These are phyloP conservation scores for Nasonia giraulti DNA, from an alignment of 1,140 invertebrate species.

Conservation along the genomic window DNA sequence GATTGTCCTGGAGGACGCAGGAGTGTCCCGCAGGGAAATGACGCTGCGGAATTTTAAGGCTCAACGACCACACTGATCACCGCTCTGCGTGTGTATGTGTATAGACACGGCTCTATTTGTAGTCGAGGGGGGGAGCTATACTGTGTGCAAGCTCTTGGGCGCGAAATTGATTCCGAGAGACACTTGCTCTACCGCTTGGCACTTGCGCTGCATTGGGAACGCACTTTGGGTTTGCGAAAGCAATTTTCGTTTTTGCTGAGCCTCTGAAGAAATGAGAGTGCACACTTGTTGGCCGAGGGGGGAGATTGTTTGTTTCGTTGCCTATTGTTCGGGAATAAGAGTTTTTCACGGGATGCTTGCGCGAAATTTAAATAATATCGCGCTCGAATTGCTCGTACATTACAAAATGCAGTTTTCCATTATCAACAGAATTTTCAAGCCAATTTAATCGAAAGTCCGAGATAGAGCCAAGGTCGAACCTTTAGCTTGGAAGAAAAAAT, in stretches of 20 bases:
- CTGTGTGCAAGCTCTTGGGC: not conserved
- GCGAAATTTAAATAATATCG: no score
- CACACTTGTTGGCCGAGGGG: not conserved
- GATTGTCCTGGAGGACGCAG: constrained; percentile 22
- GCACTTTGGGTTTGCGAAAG: not conserved
- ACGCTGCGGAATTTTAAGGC: constrained; percentile 37
- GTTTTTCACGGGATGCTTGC: no score
- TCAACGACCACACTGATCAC: not conserved
- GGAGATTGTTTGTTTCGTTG: no score
- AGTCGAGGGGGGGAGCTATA: not conserved
- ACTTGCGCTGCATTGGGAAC: not conserved
- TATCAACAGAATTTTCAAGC: no score
- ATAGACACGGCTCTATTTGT: constrained; percentile 17
- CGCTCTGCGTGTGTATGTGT: not conserved
- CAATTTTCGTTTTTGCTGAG: not conserved
- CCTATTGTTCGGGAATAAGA: not conserved
- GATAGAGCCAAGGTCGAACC: not conserved
- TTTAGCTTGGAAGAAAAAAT: not conserved
- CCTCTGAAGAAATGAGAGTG: not conserved
- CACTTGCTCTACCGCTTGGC: not conserved
- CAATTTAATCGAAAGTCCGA: no score
- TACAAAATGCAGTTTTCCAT: no score
- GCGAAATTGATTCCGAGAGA: constrained; percentile 37
- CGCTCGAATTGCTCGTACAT: no score
- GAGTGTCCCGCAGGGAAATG: constrained; percentile 34